Evolutionary conservation across 2,888 invertebrate species (phyloP), one percentile per base, ranked within the genome.

Genomic region (Drosophila ezoana): DNA sequence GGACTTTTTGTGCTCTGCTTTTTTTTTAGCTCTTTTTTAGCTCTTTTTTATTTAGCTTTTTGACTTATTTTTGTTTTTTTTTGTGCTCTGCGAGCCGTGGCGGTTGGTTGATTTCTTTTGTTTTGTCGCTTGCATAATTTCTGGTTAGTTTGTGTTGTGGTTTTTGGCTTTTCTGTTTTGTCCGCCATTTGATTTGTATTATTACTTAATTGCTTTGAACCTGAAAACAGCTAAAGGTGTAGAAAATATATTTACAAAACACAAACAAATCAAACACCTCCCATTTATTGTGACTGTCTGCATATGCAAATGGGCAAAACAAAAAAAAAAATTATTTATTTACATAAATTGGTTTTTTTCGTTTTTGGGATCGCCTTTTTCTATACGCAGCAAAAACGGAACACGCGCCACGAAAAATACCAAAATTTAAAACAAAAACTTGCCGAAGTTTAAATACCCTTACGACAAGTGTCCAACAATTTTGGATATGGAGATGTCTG

Each of bases 201-300:
- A 83, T 83, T 83, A 83, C 83, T 86, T 83, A 83, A 83, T 83
- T 76, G 83, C 81, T 86, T 83, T 83, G 83, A 83, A 86, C 83
- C 83, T 83, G 83, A 83, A 83, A 86, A 64, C 68, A 47, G 63
- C 54, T 57, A 60, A 54, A 58, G 53, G 40, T 59, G 47, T 38
- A 59, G 14, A 32, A 71, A 61, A 48, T 37, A 43, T 41, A 16
- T 44, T 54, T 13, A 44, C 40, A 14, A 53, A 41, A 57, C 23
- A 38, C 38, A 56, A 60, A 48, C 43, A 43, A 59, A 53, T 23
- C 28, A 41, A 57, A 72, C 51, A 52, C 57, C 66, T 47, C 51
- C 66, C 64, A 75, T 69, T 74, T 76, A 72, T 69, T 53, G 59
- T 56, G 53, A 35, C 54, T 48, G 32, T 67, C 41, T 68, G 45